A percentile compares a stretch with the other conserved stretches of the same genome.
Evolutionary conservation across 2,797 vertebrate species (phyloP).

Genomic region (Pampus argenteus): DNA sequence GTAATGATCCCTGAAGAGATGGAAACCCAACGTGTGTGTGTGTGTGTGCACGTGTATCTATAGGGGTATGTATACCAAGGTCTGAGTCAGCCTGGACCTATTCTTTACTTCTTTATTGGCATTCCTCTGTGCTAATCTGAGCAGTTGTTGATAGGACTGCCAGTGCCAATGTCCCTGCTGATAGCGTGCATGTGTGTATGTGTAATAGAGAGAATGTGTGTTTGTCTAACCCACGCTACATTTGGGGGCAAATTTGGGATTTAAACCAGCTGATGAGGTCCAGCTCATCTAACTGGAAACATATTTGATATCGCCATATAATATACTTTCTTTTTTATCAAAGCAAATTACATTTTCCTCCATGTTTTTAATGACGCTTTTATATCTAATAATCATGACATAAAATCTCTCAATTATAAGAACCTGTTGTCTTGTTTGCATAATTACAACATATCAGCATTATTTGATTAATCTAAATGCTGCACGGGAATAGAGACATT

Average conservation of each 20-base stretch:
- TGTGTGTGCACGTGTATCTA: slow-evolving; percentile 20
- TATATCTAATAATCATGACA: too few relatives aligned
- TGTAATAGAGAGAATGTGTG: too few relatives aligned
- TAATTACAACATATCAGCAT: too few relatives aligned
- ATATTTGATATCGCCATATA: not conserved
- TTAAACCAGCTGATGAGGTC: not conserved
- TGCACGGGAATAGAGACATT: too few relatives aligned
- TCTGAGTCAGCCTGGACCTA: slow-evolving; percentile 60
- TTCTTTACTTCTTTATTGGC: slow-evolving; percentile 60
- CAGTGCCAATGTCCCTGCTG: slow-evolving; percentile 11
- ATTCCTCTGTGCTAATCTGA: slow-evolving; percentile 59
- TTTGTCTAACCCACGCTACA: not conserved
- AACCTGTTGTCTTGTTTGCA: too few relatives aligned
- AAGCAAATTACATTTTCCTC: too few relatives aligned
- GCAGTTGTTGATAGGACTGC: slow-evolving; percentile 48
- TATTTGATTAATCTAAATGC: too few relatives aligned
- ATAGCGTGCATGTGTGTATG: slow-evolving; percentile 6
- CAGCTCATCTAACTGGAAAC: not conserved
- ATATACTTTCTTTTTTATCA: too few relatives aligned
- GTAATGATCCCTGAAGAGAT: too few relatives aligned
- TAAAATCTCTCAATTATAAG: too few relatives aligned
- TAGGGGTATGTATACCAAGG: slow-evolving; percentile 25
- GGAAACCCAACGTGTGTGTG: too few relatives aligned
- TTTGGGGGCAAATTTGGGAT: not conserved
- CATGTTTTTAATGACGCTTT: too few relatives aligned